Percentiles rank a stretch among this genome's conserved stretches.
phyloP scores from a whole-genome alignment of 2,888 invertebrate species.

The Phania funesta region DNA sequence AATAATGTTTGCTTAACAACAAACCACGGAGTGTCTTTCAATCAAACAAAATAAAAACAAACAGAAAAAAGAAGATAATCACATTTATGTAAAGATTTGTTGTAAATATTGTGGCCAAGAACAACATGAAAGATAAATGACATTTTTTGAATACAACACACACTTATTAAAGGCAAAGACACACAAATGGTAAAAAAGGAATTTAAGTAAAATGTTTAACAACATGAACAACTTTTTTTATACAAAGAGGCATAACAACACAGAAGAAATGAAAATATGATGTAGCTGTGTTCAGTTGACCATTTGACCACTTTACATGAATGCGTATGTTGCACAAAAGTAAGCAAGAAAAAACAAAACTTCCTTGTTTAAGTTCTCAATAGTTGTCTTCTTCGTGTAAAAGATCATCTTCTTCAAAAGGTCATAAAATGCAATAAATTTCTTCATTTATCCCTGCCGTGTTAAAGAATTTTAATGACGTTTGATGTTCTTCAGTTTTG shows the following conservation, averaged over 20 bases:
- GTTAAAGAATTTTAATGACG: constrained; percentile 55
- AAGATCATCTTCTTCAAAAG: constrained; percentile 51
- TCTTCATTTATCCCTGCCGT: constrained; percentile 2
- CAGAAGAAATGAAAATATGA: constrained; percentile 20
- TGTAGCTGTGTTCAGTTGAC: constrained; percentile 45
- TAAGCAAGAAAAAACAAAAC: neutral
- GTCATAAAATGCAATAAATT: constrained; percentile 43
- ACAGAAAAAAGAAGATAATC: neutral
- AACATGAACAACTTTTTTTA: constrained; percentile 38
- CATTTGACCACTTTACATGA: constrained; percentile 61
- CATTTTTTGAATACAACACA: constrained; percentile 51
- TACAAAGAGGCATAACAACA: neutral
- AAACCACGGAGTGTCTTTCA: neutral
- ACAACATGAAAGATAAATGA: constrained; percentile 58
- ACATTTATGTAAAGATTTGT: constrained; percentile 32
- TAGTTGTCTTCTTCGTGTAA: neutral
- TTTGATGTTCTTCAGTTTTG: constrained; percentile 2
- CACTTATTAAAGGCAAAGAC: constrained; percentile 41
- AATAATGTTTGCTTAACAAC: constrained; percentile 2
- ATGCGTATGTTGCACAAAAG: constrained; percentile 47
- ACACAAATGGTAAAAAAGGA: neutral
- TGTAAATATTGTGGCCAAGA: constrained; percentile 43
- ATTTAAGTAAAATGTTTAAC: constrained; percentile 47
- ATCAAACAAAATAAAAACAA: neutral
- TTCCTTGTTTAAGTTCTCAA: constrained; percentile 39